These are phyloP conservation scores for Halisarca cf. caerulea DNA, from an alignment of 37 sponge, comb jelly and placozoan genomes.

Conservation along the genomic window DNA sequence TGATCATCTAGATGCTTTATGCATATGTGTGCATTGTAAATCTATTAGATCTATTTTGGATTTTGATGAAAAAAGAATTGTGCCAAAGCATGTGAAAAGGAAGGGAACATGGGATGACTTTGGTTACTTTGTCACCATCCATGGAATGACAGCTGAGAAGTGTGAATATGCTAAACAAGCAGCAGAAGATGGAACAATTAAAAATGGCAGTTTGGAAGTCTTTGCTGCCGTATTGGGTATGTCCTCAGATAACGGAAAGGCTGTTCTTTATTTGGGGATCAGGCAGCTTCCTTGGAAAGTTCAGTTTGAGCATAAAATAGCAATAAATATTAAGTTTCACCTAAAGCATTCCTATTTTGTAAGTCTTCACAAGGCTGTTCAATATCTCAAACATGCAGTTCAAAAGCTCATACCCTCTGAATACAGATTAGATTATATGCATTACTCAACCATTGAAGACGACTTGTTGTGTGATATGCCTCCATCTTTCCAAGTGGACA, in stretches of 20 bases:
- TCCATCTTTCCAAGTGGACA: background rate
- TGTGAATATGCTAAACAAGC: constrained; percentile 22
- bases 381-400: background rate
- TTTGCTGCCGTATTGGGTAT: background rate
- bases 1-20: too few relatives aligned
- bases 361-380: constrained; percentile 36
- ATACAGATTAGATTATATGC: too few relatives aligned
- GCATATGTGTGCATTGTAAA: too few relatives aligned
- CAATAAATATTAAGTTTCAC: background rate
- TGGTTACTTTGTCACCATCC: background rate
- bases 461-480: background rate
- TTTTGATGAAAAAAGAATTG: too few relatives aligned
- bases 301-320: too few relatives aligned
- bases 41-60: too few relatives aligned
- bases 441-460: background rate
- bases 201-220: too few relatives aligned
- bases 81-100: too few relatives aligned
- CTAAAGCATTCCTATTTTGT: constrained; percentile 45
- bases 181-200: background rate
- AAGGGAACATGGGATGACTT: too few relatives aligned
- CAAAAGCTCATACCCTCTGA: background rate
- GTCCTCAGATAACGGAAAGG: too few relatives aligned
- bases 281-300: background rate
- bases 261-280: too few relatives aligned
- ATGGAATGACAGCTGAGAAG: constrained; percentile 16